Conservation (phyloP, 2,113 vertebrate species). For the Corythornis vintsioides region DNA sequence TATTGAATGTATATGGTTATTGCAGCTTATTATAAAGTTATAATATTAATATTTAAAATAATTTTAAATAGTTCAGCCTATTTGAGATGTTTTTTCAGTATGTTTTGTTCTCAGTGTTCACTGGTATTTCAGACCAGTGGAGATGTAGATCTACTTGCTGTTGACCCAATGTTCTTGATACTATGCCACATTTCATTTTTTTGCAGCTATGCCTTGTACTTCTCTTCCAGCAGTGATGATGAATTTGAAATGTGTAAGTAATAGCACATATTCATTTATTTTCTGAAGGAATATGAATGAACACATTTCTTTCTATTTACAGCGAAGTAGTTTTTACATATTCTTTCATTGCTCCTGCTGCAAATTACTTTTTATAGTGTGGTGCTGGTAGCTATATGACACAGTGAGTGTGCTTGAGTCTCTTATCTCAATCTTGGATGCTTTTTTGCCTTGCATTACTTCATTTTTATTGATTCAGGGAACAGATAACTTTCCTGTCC, state of each 20-base stretch:
- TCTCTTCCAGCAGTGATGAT: slow-evolving; percentile 70
- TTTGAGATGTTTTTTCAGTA: background rate
- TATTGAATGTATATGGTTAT: background rate
- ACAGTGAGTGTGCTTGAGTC: background rate
- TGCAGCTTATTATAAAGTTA: background rate
- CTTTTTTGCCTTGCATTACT: background rate
- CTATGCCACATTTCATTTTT: background rate
- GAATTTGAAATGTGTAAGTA: slow-evolving; percentile 83
- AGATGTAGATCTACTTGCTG: background rate
- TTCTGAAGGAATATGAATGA: background rate
- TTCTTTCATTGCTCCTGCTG: background rate
- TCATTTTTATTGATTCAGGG: background rate
- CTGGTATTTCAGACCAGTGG: background rate
- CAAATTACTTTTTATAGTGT: background rate
- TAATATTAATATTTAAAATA: background rate
- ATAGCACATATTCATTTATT: background rate
- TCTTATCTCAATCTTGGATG: background rate
- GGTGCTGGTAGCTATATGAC: background rate
- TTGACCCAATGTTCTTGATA: background rate
- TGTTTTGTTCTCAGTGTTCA: background rate
- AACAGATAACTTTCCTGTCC: background rate
- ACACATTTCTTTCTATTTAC: fast-evolving
- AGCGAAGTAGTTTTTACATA: fast-evolving
- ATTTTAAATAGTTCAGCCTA: background rate
- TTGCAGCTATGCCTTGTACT: slow-evolving; percentile 12